Base-by-base conservation (phyloP, 1,140 invertebrate species). In the Venustaconcha ellipsiformis region DNA sequence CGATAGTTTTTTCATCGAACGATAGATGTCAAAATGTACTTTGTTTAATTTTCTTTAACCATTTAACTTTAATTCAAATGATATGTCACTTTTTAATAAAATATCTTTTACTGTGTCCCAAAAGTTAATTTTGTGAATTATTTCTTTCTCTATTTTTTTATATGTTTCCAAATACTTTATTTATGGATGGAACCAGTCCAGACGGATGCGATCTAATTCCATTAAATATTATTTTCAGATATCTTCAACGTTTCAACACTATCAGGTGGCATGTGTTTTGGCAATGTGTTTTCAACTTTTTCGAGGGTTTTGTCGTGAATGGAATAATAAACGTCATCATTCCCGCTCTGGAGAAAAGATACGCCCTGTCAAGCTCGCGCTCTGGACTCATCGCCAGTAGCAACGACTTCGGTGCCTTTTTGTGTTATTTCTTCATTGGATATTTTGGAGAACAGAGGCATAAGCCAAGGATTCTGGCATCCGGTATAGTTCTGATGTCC, bases 301-400 rank as follows among this genome's bases (percentile, higher is more conserved):
- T 79, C 66, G 72, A 90, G 93, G 94, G 94, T 57, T 93, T 96
- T 89, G 93, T 96, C 67, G 95, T 96, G 15, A 96, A 96, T 84
- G 95, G 95, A 0, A 94, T 96, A 73, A 92, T 95, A 67, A 96
- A 96, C 78, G 95, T 95, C 3, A 94, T 95, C 30, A 95, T 96
- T 73, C 95, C 95, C 5, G 95, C 95, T 0, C 95, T 96, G 26
- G 95, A 97, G 86, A 93, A 93, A 73, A 92, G 95, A 70, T 97
- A 95, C 82, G 93, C 94, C 0, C 86, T 96, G 20, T 73, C 85
- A 23, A 96, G 84, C 66, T 93, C 93, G 60, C 93, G 95, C 82
- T 94, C 93, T 0, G 94, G 94, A 1, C 88, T 95, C 30, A 94
- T 96, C 56, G 94, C 94, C 17, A 94, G 94, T 67, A 93, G 91